Base-by-base conservation (phyloP, 2,888 invertebrate species). In the Noctua fimbriata region DNA sequence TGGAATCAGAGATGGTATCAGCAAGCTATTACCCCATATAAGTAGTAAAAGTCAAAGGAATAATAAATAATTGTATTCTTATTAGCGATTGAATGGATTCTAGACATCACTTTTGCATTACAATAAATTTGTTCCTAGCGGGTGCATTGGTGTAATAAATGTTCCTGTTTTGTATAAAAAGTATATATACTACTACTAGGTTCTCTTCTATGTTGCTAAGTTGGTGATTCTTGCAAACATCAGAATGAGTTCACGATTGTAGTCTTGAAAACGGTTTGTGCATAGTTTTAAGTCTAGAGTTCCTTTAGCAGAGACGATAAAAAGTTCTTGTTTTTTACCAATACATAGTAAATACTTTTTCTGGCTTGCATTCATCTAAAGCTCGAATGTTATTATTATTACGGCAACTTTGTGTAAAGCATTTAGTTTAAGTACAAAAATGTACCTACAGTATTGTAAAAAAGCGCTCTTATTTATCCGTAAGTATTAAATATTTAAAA, bases 1-100 rank as follows among this genome's bases (percentile, higher is more conserved):
- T 63, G 65, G 47, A 82, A 78, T 82, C 78, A 67, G n/a, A 63
- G 72, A 78, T 82, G 49, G 41, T 70, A 86, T 78, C 82, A 60
- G 60, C 12, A n/a, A 28, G 5, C 58, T 63, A 44, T 63, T 66
- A 66, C 44, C 18, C 44, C 52, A n/a, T 73, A 55, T 63, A 49
- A 1, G 78, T 49, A 49, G 73, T 76, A 78, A 86, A 76, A 75
- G 63, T 76, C 83, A 49, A 55, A 28, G 4, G 24, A 36, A 28
- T 44, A 58, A 77, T 74, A 66, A 67, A 82, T 75, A 44, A 67
- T 66, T 14, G 69, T 75, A 66, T 58, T 60, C 41, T 44, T 82
- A 75, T 66, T 72, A 81, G 47, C 65, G 41, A 73, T 75, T 66
- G 60, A 67, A 82, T 75, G 32, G n/a, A 10, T 55, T 72, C 32